phyloP scores from a whole-genome alignment of 2,888 invertebrate species.

The Eilema sororculum region DNA sequence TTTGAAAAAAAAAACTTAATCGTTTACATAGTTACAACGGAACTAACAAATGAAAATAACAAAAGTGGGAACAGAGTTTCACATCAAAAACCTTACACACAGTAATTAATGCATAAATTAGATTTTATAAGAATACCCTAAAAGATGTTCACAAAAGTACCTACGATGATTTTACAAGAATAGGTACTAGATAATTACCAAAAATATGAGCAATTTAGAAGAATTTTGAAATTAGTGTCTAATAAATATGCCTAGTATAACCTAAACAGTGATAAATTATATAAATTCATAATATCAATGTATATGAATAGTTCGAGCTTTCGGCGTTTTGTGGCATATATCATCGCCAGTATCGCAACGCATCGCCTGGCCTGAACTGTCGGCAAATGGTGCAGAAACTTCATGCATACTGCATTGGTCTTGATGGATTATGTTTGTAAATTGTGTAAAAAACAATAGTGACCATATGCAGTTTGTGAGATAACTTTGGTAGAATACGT shows the following conservation, averaged over 20 bases:
- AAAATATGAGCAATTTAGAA: neutral
- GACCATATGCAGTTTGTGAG: neutral
- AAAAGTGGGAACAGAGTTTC: no score
- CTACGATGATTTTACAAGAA: no score
- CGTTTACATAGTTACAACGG: no score
- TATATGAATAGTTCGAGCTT: slow-evolving; percentile 35
- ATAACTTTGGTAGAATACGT: neutral
- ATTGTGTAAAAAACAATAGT: neutral
- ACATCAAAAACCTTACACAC: no score
- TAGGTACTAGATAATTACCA: no score
- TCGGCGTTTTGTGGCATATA: slow-evolving; percentile 57
- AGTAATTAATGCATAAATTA: no score
- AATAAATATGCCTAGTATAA: neutral
- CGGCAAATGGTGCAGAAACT: slow-evolving; percentile 61
- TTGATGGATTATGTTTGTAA: slow-evolving; percentile 39
- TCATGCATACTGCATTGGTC: slow-evolving; percentile 42
- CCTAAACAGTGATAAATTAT: neutral
- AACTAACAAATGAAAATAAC: no score
- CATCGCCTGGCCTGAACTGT: slow-evolving; percentile 54
- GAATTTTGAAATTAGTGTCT: neutral
- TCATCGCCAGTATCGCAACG: slow-evolving; percentile 51
- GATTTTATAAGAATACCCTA: no score
- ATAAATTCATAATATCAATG: neutral
- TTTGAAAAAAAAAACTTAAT: no score
- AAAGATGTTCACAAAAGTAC: no score